Evolutionary conservation across 2,888 invertebrate genomes (phyloP), one percentile per base, ranked within the genome.

Genomic region (Andrena dorsata): DNA sequence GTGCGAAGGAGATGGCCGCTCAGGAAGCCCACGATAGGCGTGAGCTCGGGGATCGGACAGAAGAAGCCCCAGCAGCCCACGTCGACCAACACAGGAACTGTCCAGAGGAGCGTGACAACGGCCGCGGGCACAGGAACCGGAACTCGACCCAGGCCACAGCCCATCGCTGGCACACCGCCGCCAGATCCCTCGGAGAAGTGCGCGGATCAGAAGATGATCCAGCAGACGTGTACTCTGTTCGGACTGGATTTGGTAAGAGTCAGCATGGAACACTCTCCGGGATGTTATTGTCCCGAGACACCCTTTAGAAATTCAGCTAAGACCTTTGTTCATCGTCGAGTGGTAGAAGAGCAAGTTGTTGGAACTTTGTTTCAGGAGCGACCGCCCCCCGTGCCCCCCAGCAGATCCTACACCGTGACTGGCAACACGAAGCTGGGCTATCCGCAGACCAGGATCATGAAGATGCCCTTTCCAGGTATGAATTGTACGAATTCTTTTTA

Each of bases 361-460:
- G 68, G 1, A 80, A 76, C 49, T 70, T 63, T 70, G 61, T 74
- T 87, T 58, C 94, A 97, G 97, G 98, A 98, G 94, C 95, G 97
- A 83, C 98, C 98, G 49, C 98, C 98, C 49, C 98, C 98, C 41
- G 96, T 98, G 85, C 98, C 98, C 65, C 97, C 98, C 47, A 97
- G 98, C 90, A 96, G 98, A 89, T 96, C 97, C 1, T 98, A 99
- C 94, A 98, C 98, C 6, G 97, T 98, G 79, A 95, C 97, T 35
- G 98, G 98, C 90, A 98, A 98, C 94, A 97, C 97, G 78, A 98
- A 98, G 95, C 95, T 98, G 87, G 97, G 97, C 89, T 98, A 98
- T 95, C 98, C 98, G 84, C 98, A 98, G 95, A 97, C 97, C 88
- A 96, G 98, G 92, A 95, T 97, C 78, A 98, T 98, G 97, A 97